These are phyloP conservation scores for Cyprinella venusta DNA, from an alignment of 2,797 vertebrate species.

Conservation along the genomic window DNA sequence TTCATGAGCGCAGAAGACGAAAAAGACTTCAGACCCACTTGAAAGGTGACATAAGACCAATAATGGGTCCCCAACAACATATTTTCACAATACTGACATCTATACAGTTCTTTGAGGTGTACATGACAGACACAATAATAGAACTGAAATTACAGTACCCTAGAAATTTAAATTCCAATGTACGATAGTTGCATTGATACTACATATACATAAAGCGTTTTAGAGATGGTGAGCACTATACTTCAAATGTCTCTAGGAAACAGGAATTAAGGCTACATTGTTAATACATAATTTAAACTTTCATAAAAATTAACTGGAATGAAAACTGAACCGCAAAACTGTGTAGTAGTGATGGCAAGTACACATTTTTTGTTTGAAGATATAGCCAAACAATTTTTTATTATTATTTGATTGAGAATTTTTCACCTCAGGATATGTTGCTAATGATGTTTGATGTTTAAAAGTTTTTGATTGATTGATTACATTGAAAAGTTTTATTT, in stretches of 20 bases:
- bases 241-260: not conserved
- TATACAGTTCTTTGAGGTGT: not conserved
- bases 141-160: not conserved
- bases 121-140: not conserved
- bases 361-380: too few species aligned
- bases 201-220: not conserved
- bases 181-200: too few species aligned
- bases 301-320: not conserved
- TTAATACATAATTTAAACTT: not conserved
- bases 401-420: too few species aligned
- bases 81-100: not conserved
- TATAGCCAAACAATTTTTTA: too few species aligned
- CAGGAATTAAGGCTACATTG: not conserved
- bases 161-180: not conserved
- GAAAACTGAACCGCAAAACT: not conserved
- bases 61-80: not conserved
- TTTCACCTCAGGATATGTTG: too few species aligned
- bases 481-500: too few species aligned
- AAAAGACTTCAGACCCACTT: conserved; percentile 16
- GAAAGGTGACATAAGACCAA: conserved; percentile 12
- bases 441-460: too few species aligned
- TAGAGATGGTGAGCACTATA: not conserved
- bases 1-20: conserved; percentile 13
- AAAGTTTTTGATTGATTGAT: not conserved
- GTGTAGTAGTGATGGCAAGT: not conserved